Percentiles rank a stretch among this genome's conserved stretches.
These are phyloP conservation scores for Syrrhaptes paradoxus DNA, from an alignment of 2,113 vertebrate genomes.

Conservation along the genomic window DNA sequence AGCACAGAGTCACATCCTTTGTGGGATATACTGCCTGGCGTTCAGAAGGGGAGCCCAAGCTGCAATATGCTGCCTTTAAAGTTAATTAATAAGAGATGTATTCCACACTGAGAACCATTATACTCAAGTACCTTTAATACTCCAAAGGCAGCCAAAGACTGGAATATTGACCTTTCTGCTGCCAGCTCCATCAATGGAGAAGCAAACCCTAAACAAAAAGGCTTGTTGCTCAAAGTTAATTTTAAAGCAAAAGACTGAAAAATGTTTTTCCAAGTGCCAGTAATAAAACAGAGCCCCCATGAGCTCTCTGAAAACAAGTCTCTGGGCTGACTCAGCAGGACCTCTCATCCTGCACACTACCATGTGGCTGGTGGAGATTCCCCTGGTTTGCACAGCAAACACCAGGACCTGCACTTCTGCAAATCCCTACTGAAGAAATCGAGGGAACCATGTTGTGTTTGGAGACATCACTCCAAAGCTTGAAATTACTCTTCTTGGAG, in stretches of 20 bases:
- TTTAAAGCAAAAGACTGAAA: not conserved
- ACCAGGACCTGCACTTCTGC: not conserved
- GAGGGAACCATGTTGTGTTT: not conserved
- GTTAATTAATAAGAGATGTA: constrained; percentile 19
- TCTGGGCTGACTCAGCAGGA: not conserved
- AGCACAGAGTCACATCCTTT: not conserved
- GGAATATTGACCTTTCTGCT: not conserved
- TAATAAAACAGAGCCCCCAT: not conserved
- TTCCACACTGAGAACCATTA: not conserved
- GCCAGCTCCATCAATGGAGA: not conserved
- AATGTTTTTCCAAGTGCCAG: not conserved
- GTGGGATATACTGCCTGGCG: not conserved
- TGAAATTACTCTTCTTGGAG: not conserved
- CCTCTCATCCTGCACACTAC: not conserved
- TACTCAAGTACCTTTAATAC: not conserved
- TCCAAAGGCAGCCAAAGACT: not conserved
- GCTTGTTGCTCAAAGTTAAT: not conserved
- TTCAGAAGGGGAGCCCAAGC: not conserved
- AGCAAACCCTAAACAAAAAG: not conserved
- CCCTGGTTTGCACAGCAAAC: not conserved
- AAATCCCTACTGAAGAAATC: not conserved
- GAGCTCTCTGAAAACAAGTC: not conserved
- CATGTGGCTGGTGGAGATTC: not conserved
- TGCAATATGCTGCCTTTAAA: constrained; percentile 20
- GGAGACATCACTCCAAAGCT: not conserved